These are phyloP conservation scores for Pantherophis alleghaniensis DNA, from an alignment of 2,797 vertebrate genomes.

Conservation along the genomic window DNA sequence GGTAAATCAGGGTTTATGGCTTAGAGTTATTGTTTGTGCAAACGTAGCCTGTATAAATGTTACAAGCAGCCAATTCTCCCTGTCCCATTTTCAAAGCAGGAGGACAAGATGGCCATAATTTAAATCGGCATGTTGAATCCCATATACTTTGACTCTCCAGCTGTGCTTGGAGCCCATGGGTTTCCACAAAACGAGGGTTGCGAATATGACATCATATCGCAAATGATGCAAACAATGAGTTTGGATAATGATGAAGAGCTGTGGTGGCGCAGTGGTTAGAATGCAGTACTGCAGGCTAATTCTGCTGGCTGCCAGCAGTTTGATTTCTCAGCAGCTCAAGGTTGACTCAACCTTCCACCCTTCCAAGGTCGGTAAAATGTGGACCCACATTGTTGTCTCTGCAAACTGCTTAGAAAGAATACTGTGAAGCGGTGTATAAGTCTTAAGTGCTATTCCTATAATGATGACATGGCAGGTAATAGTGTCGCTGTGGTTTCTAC, in stretches of 20 bases:
- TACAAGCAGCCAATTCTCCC: neutral
- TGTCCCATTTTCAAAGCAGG: neutral
- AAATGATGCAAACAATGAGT: neutral
- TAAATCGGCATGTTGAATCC: neutral
- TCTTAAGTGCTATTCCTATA: no score
- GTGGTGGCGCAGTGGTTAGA: no score
- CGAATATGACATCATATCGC: neutral
- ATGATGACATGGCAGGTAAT: neutral
- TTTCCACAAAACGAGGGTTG: neutral
- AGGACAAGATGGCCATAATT: neutral
- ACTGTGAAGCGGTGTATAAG: no score
- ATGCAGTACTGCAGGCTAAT: no score
- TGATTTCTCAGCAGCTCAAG: no score
- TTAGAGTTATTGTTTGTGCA: neutral
- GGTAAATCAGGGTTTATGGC: neutral
- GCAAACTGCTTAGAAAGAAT: no score
- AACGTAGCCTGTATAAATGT: neutral
- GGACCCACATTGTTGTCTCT: no score
- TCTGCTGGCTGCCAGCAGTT: no score
- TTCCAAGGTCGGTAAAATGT: no score
- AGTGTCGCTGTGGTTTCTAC: neutral
- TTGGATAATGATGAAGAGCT: neutral
- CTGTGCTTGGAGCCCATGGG: neutral
- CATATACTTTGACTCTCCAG: neutral
- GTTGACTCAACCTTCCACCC: no score